Base-by-base conservation (phyloP, 2,113 vertebrate genomes). In the Psilopogon haemacephalus region DNA sequence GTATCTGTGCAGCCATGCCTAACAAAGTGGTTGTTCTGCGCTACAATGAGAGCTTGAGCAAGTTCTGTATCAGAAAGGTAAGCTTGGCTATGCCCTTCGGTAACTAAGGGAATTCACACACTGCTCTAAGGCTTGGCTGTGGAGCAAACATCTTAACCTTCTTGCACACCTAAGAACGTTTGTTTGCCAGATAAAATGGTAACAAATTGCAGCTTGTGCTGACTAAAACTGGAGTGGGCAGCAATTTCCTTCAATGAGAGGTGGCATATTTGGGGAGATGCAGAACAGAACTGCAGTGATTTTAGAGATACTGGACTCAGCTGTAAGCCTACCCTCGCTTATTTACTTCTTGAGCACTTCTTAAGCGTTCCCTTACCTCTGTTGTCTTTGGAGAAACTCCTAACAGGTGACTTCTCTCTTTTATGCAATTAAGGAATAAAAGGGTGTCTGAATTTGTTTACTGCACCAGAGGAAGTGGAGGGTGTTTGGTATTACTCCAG, bases 31-130 rank as follows among this genome's bases (percentile, higher is more conserved):
- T 98, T 24, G 98, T 99, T 73, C 98, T 99, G 70, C 98, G 99
- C 38, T 99, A 99, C 97, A 99, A 99, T 0, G 99, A 99, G 90
- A 99, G 98, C 95, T 98, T 99, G 88, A 98, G 98, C 98, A 99
- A 99, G 90, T 99, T 98, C 97, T 99, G 99, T 96, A 99, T 99
- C 91, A 98, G 99, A 84, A 99, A 99, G 98, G 99, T 98, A 92
- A 96, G 98, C 69, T 56, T 1, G 30, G 10, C 9, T 27, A 46
- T 64, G 58, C 28, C 55, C 50, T 74, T 52, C 42, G 4, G 12
- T 4, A 32, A 17, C 1, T 59, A 11, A 54, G 40, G 40, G 32
- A 27, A 63, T 58, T 89, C 68, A 48, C 9, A 1, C 4, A 2
- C 8, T 63, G 56, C 33, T 50, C 32, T 11, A 60, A 82, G 55